Percentiles rank a stretch among this genome's conserved stretches.
Evolutionary conservation across 92 coral and sea anemone species (phyloP).

Genomic region (Phenganax stokvisi): DNA sequence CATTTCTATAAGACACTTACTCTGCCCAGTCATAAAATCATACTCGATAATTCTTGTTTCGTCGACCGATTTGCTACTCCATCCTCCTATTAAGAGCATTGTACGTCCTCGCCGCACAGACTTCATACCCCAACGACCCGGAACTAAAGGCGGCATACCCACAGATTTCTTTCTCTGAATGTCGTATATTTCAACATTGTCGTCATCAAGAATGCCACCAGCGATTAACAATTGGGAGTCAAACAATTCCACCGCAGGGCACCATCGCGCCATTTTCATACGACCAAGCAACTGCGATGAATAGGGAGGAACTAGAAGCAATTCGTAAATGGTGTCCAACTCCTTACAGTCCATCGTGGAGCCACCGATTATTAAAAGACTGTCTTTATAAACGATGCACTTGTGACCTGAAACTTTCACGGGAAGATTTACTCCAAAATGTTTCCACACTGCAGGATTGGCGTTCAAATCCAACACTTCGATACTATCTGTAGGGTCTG

Average conservation of each 20-base stretch:
- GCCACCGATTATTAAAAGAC: background rate
- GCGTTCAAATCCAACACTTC: background rate
- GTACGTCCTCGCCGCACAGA: background rate
- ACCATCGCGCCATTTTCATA: background rate
- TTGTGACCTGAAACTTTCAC: background rate
- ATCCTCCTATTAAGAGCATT: background rate
- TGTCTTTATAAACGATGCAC: background rate
- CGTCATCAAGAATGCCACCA: background rate
- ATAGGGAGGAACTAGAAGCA: constrained; percentile 9
- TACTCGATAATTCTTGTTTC: background rate
- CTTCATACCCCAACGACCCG: background rate
- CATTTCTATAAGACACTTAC: background rate
- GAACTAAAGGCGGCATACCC: background rate
- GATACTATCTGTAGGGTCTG: background rate
- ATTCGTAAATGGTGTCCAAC: background rate
- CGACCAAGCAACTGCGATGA: background rate
- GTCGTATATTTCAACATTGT: background rate
- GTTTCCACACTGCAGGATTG: background rate
- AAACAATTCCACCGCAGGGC: background rate
- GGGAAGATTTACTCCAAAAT: background rate
- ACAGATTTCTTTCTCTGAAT: background rate
- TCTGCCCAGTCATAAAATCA: background rate
- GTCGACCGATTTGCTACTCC: background rate
- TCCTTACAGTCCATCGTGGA: background rate
- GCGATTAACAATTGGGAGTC: background rate